Percentiles rank a stretch among this genome's conserved stretches.
These are phyloP conservation scores for Eristalinus aeneus DNA, from an alignment of 2,888 invertebrate species.

Conservation along the genomic window DNA sequence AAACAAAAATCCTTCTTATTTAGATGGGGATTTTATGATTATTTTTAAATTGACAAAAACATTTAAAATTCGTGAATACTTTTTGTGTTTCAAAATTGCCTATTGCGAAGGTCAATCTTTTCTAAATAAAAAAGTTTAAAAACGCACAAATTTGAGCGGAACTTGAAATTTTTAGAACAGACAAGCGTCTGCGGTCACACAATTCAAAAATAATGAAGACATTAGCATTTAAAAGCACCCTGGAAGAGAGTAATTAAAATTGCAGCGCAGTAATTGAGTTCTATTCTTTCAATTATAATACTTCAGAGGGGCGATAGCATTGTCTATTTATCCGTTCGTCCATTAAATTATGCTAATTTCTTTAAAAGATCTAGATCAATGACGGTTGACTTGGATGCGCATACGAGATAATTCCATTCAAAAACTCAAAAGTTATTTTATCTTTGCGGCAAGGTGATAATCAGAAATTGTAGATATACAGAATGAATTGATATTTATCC, in stretches of 20 bases:
- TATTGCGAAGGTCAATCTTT: no score
- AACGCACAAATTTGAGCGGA: neutral
- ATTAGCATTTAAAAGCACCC: neutral
- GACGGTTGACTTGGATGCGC: neutral
- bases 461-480: neutral
- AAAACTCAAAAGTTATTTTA: neutral
- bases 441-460: neutral
- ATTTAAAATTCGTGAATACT: no score
- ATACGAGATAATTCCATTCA: neutral
- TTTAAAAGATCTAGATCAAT: neutral
- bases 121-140: no score
- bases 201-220: no score
- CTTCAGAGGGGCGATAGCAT: constrained; percentile 26
- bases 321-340: constrained; percentile 46
- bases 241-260: constrained; percentile 6
- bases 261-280: constrained; percentile 30
- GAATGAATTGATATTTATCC: neutral
- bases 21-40: no score
- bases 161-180: neutral
- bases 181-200: neutral
- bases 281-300: constrained; percentile 41
- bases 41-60: no score
- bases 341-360: constrained; percentile 62
- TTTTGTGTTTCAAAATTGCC: no score
- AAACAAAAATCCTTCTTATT: no score